These are phyloP conservation scores for Coelopa frigida DNA, from an alignment of 1,140 invertebrate genomes.

Conservation along the genomic window DNA sequence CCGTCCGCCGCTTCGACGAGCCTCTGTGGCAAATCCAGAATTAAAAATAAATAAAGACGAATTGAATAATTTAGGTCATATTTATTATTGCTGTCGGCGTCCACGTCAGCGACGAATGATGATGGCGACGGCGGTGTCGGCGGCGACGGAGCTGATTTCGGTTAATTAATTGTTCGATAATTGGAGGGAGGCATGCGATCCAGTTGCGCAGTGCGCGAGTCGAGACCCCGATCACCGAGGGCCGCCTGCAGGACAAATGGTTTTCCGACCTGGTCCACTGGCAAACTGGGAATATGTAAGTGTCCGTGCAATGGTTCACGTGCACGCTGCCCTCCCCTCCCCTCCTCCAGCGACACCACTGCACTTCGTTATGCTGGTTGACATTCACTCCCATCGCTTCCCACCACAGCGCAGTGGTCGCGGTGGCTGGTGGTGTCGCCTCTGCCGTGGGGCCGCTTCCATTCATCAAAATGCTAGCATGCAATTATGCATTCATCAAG, in stretches of 20 bases:
- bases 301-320: too few species aligned
- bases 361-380: constrained; percentile 32
- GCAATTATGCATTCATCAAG: constrained; percentile 44
- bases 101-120: neutral
- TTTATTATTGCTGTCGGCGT: constrained; percentile 14
- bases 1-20: neutral
- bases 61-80: constrained; percentile 43
- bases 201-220: neutral
- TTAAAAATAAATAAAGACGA: constrained; percentile 43
- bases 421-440: neutral
- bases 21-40: constrained; percentile 42
- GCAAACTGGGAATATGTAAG: neutral
- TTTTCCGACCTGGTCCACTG: neutral
- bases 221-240: too few species aligned
- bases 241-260: constrained; percentile 3
- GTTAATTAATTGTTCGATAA: constrained; percentile 13
- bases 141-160: neutral
- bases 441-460: constrained; percentile 2
- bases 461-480: constrained; percentile 16
- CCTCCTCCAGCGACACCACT: neutral
- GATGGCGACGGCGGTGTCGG: neutral
- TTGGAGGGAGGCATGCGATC: constrained; percentile 7
- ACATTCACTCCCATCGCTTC: constrained; percentile 24
- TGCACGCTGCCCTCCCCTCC: neutral
- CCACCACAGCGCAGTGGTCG: neutral